These are phyloP conservation scores for Branchipolynoe longqiensis DNA, from an alignment of 2,888 invertebrate genomes.

Conservation along the genomic window DNA sequence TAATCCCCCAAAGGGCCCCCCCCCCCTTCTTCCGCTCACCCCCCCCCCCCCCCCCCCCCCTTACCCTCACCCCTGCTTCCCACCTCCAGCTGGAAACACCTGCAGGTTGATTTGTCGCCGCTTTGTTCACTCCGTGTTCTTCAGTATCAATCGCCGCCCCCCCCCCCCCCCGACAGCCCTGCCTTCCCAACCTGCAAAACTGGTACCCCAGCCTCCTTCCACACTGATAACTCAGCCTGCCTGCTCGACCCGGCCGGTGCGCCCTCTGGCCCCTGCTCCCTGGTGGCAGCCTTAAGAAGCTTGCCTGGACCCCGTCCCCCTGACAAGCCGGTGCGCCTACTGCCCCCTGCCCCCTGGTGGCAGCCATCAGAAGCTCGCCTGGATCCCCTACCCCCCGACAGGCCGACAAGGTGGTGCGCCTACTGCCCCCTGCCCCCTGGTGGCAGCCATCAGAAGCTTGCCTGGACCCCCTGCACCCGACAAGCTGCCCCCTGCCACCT, in stretches of 20 bases:
- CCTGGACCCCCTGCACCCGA: not conserved
- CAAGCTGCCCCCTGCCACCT: not conserved
- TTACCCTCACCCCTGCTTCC: not conserved
- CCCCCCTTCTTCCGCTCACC: too few species aligned
- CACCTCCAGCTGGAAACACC: slow-evolving; percentile 17
- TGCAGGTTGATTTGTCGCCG: slow-evolving; percentile 1
- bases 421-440: not conserved
- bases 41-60: not conserved
- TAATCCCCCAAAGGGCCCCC: too few species aligned
- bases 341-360: not conserved
- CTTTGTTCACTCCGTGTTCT: slow-evolving; percentile 14
- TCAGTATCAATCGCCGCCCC: not conserved
- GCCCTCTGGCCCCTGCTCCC: not conserved
- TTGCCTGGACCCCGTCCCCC: not conserved
- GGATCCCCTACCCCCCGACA: not conserved
- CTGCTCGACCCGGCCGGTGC: not conserved
- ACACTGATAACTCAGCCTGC: not conserved
- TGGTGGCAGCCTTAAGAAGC: not conserved
- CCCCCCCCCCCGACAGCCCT: slow-evolving; percentile 19
- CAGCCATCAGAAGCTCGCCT: not conserved
- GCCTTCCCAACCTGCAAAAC: not conserved
- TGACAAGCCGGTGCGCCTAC: slow-evolving; percentile 2
- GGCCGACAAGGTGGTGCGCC: not conserved
- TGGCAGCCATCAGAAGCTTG: not conserved
- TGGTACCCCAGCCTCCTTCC: not conserved